These are phyloP conservation scores for Girardinus metallicus DNA, from an alignment of 2,797 vertebrate species.

Conservation along the genomic window DNA sequence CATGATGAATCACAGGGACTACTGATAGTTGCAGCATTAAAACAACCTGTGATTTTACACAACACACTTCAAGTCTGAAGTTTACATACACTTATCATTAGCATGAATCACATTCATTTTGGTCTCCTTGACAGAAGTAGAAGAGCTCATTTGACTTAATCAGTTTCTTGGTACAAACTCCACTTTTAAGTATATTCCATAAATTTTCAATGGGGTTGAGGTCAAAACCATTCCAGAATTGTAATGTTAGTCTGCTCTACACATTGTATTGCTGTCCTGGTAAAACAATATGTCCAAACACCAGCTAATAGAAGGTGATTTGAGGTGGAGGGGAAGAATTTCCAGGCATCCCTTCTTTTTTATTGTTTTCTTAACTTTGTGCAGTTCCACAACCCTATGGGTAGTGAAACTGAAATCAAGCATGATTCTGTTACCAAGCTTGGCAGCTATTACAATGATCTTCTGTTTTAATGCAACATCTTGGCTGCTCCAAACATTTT, in stretches of 20 bases:
- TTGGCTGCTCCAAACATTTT: background rate
- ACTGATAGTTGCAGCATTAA: background rate
- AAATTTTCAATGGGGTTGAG: background rate
- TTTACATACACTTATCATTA: background rate
- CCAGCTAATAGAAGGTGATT: background rate
- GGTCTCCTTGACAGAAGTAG: background rate
- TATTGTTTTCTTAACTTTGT: background rate
- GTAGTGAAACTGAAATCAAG: background rate
- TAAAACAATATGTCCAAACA: background rate
- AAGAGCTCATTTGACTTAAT: background rate
- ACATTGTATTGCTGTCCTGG: background rate
- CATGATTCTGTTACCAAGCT: background rate
- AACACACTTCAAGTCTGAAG: background rate
- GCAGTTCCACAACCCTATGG: no score
- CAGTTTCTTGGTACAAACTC: background rate
- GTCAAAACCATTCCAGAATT: background rate
- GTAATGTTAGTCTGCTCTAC: background rate
- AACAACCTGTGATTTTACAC: background rate
- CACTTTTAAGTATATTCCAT: background rate
- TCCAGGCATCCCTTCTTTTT: background rate
- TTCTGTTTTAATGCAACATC: background rate
- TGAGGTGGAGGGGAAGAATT: background rate
- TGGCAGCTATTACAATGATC: background rate
- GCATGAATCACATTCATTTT: background rate
- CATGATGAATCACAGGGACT: conserved; percentile 10